phyloP scores from a whole-genome alignment of 2,888 invertebrate genomes.

The Hypomecis atomaria region DNA sequence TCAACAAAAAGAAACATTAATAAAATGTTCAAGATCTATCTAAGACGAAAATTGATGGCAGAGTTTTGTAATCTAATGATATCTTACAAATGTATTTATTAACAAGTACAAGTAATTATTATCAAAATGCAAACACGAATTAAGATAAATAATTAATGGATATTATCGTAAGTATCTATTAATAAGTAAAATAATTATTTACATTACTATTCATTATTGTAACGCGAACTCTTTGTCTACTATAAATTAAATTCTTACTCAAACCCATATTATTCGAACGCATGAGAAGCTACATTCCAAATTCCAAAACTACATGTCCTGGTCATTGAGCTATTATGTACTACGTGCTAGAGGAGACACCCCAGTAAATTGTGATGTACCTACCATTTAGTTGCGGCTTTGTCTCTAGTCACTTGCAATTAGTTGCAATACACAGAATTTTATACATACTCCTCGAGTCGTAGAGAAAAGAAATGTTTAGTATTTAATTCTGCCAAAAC shows the following conservation, averaged over 20 bases:
- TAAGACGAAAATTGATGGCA: too few species aligned
- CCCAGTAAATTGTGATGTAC: too few species aligned
- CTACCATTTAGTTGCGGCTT: too few species aligned
- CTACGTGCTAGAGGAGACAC: too few species aligned
- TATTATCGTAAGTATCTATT: constrained; percentile 31
- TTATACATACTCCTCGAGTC: too few species aligned
- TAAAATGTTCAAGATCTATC: too few species aligned
- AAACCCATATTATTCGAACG: constrained; percentile 13
- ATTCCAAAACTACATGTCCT: not conserved
- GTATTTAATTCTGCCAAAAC: too few species aligned
- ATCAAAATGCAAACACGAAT: constrained; percentile 28
- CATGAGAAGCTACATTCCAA: constrained; percentile 14
- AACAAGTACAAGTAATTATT: constrained; percentile 10
- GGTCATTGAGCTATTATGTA: too few species aligned
- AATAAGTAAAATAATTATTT: constrained; percentile 29
- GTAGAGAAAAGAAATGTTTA: too few species aligned
- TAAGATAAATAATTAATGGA: constrained; percentile 3
- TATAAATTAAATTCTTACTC: constrained; percentile 24
- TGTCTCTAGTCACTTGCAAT: too few species aligned
- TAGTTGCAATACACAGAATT: too few species aligned
- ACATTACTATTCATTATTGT: constrained; percentile 34
- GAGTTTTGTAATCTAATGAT: not conserved
- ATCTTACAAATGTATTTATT: not conserved
- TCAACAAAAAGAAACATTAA: too few species aligned
- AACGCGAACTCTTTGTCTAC: constrained; percentile 17